These are phyloP conservation scores for Drosophila arawakana DNA, from an alignment of 1,140 invertebrate genomes.

Conservation along the genomic window DNA sequence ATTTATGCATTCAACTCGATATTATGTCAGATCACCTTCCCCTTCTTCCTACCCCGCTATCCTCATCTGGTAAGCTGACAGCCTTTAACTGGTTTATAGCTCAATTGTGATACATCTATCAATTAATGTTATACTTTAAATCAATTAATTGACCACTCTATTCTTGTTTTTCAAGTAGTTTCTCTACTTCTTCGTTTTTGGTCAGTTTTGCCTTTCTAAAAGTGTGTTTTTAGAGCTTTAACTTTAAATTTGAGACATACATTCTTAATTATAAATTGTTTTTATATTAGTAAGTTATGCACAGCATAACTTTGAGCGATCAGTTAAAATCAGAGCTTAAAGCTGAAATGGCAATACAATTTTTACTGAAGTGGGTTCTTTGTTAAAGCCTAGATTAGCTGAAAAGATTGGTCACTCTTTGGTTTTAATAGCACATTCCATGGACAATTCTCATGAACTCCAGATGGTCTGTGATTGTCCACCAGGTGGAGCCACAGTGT, in stretches of 20 bases:
- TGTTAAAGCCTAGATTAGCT: not conserved
- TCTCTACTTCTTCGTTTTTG: not conserved
- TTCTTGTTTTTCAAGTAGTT: conserved; percentile 4
- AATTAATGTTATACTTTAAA: conserved; percentile 27
- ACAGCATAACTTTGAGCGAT: too few relatives aligned
- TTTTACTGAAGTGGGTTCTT: too few relatives aligned
- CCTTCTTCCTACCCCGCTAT: not conserved
- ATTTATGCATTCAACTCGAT: conserved; percentile 31
- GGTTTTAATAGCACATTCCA: conserved; percentile 2
- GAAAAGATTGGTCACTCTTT: conserved; percentile 1
- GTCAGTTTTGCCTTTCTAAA: conserved; percentile 12
- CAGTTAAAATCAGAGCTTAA: too few relatives aligned
- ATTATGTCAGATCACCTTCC: conserved; percentile 17
- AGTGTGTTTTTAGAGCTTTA: not conserved
- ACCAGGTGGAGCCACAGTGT: not conserved
- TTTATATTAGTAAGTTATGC: not conserved
- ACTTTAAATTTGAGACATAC: not conserved
- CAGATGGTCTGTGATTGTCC: conserved; percentile 9
- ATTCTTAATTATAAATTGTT: not conserved
- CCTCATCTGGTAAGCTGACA: not conserved
- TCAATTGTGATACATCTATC: conserved; percentile 26
- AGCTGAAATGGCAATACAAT: too few relatives aligned
- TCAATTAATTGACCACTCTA: conserved; percentile 19
- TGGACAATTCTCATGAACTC: conserved; percentile 3
- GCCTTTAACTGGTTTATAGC: conserved; percentile 26